phyloP scores from a whole-genome alignment of 2,888 invertebrate genomes.

The Allolobophora icterica region DNA sequence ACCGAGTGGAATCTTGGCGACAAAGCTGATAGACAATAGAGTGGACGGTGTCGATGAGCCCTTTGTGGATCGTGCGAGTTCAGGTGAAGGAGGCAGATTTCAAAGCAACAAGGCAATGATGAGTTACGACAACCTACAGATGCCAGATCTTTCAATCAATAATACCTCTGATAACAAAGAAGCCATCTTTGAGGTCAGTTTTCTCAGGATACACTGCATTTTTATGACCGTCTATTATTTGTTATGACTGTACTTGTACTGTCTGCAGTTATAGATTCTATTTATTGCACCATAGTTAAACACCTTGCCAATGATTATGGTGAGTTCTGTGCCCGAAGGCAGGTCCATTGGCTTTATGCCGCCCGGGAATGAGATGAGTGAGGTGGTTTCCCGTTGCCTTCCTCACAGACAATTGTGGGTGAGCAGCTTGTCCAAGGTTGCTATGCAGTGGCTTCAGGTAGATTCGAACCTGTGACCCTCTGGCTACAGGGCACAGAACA shows the following conservation, averaged over 20 bases:
- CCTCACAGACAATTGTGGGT: too few species aligned
- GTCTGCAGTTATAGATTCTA: neutral
- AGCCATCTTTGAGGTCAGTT: neutral
- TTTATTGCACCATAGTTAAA: neutral
- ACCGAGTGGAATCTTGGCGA: neutral
- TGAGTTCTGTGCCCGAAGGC: too few species aligned
- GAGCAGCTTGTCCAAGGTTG: too few species aligned
- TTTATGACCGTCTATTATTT: neutral
- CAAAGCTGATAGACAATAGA: neutral
- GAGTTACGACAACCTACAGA: neutral
- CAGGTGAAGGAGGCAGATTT: neutral
- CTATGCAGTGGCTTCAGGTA: too few species aligned
- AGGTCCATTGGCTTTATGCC: too few species aligned
- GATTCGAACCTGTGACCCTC: too few species aligned
- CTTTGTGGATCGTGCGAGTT: neutral
- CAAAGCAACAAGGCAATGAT: conserved; percentile 26
- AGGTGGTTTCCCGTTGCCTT: too few species aligned
- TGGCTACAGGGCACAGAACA: too few species aligned
- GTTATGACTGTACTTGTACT: neutral
- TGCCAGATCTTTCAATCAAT: neutral
- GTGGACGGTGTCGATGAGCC: neutral
- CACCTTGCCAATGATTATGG: neutral
- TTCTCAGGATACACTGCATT: neutral
- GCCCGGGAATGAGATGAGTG: too few species aligned
- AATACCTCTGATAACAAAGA: neutral